Conservation (phyloP, 2,113 vertebrate species). For the Rhinogobius similis region DNA sequence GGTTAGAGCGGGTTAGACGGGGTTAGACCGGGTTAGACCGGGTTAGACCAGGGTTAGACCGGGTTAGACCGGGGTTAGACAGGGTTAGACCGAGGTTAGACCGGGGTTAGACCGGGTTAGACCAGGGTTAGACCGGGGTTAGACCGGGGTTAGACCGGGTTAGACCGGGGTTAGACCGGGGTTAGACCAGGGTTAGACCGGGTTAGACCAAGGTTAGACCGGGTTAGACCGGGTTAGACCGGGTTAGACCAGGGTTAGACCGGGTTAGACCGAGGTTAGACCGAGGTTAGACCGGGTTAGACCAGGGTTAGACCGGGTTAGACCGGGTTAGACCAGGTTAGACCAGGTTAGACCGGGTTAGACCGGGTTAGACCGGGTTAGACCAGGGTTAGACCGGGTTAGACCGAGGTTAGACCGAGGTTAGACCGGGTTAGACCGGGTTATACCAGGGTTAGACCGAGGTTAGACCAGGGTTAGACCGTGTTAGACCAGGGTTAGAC, state of each 20-base stretch:
- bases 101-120: neutral
- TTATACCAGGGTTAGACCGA: no score
- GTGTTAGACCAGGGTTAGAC: neutral
- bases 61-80: neutral
- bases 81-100: neutral
- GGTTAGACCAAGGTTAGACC: no score
- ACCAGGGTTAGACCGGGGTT: no score
- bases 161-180: neutral
- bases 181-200: neutral
- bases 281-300: neutral
- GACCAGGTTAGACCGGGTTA: no score
- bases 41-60: neutral
- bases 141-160: neutral
- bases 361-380: neutral
- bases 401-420: neutral
- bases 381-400: neutral
- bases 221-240: neutral
- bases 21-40: neutral
- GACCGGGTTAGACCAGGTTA: neutral
- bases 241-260: neutral
- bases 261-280: neutral
- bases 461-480: neutral
- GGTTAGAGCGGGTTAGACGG: no score
- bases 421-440: neutral
- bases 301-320: neutral